These are phyloP conservation scores for Cantharis rufa DNA, from an alignment of 2,888 invertebrate species.

Conservation along the genomic window DNA sequence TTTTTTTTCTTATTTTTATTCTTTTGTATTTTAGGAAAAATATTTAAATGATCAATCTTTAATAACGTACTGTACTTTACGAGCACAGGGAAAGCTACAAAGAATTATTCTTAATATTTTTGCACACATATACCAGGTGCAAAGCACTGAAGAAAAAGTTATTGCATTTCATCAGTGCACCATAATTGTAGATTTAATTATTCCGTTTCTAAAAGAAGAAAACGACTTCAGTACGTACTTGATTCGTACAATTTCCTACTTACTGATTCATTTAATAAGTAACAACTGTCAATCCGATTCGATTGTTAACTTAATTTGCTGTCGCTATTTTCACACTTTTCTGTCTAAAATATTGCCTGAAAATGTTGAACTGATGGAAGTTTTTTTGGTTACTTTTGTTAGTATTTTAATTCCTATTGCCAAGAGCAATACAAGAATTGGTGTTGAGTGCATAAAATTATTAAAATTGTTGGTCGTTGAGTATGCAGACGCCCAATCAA, in stretches of 20 bases:
- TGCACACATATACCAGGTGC: conserved; percentile 56
- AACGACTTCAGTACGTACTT: conserved; percentile 60
- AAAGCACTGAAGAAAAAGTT: conserved; percentile 59
- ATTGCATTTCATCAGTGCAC: conserved; percentile 62
- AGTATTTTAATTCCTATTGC: conserved; percentile 58
- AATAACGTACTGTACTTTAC: conserved; percentile 35
- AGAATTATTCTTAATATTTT: conserved; percentile 60
- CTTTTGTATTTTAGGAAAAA: conserved; percentile 25
- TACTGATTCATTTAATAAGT: conserved; percentile 60
- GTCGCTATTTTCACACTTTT: conserved; percentile 56
- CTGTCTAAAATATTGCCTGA: conserved; percentile 55
- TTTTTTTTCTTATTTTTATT: neutral
- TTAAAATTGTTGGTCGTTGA: conserved; percentile 61
- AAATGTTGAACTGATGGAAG: conserved; percentile 54
- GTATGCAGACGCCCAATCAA: conserved; percentile 55
- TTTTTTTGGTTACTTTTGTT: conserved; percentile 60
- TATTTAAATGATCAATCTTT: conserved; percentile 19
- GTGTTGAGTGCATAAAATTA: conserved; percentile 52
- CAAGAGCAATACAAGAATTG: conserved; percentile 50
- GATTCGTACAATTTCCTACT: conserved; percentile 61
- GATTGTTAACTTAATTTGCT: conserved; percentile 45
- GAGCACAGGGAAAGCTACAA: conserved; percentile 60
- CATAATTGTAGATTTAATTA: conserved; percentile 57
- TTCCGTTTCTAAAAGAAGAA: conserved; percentile 51
- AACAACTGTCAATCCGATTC: conserved; percentile 46